Evolutionary conservation across 2,797 vertebrate species (phyloP).

Genomic region (Bryconaethiops microstoma): DNA sequence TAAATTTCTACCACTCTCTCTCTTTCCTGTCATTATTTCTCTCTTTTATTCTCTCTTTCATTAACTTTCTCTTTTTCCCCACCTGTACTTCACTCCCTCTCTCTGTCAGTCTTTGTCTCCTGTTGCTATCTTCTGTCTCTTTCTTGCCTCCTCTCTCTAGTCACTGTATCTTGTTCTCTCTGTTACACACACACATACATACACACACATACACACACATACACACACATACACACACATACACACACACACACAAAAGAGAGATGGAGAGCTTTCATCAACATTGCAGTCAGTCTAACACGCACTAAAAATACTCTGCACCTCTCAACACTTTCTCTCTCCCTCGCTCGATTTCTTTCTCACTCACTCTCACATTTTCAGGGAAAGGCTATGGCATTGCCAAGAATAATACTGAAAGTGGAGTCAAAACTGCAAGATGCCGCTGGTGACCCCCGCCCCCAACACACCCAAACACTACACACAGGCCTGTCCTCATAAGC

Average conservation of each 20-base stretch:
- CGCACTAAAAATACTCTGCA: constrained; percentile 71
- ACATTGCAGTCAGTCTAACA: constrained; percentile 64
- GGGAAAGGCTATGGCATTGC: not conserved
- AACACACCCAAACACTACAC: not conserved
- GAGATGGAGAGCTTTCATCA: constrained; percentile 70
- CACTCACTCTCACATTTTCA: not conserved
- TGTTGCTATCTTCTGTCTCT: not conserved
- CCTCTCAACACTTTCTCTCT: constrained; percentile 47
- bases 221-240: not conserved
- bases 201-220: not conserved
- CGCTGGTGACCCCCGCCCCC: not conserved
- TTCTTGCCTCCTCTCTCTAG: too few species aligned
- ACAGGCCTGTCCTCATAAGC: not conserved
- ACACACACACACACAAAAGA: constrained; percentile 9
- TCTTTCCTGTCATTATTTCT: too few species aligned
- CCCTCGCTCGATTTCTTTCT: too few species aligned
- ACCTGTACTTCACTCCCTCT: not conserved
- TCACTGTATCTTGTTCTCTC: not conserved
- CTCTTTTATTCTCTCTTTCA: too few species aligned
- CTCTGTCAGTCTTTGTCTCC: not conserved
- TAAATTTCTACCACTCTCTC: not conserved
- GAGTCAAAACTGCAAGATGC: not conserved
- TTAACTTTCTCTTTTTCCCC: not conserved
- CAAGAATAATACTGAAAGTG: not conserved
- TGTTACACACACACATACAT: not conserved